Conservation (phyloP, 2,113 vertebrate species). For the Gallinago jamesoni region DNA sequence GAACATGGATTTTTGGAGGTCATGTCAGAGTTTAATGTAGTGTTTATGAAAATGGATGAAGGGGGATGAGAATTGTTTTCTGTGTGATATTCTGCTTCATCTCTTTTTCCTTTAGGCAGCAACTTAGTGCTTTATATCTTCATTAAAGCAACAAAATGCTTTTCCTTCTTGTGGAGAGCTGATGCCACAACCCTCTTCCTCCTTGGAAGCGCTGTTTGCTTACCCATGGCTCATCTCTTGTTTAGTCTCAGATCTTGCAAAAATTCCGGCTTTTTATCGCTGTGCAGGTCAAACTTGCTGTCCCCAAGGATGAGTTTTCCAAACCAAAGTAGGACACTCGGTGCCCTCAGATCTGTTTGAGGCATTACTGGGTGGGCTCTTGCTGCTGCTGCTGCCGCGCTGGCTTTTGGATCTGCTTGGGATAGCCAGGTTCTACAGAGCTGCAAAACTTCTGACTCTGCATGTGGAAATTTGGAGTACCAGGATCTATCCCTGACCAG, state of each 20-base stretch:
- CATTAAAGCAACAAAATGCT: conserved; percentile 14
- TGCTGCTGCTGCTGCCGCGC: neutral
- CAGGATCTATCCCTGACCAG: neutral
- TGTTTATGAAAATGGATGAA: conserved; percentile 47
- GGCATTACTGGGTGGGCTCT: neutral
- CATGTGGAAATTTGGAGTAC: neutral
- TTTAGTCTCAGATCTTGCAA: neutral
- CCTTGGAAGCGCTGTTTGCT: neutral
- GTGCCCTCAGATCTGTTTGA: neutral
- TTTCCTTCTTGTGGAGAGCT: neutral
- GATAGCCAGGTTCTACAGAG: neutral
- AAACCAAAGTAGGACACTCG: neutral
- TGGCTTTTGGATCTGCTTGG: neutral
- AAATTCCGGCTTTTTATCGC: neutral
- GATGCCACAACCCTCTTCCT: neutral
- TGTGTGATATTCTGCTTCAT: neutral
- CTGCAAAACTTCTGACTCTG: neutral
- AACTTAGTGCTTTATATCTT: conserved; percentile 30
- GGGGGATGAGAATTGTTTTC: conserved; percentile 7
- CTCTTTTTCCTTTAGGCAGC: conserved; percentile 12
- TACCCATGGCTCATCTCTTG: neutral
- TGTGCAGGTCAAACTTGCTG: neutral
- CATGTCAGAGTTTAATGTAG: conserved; percentile 23
- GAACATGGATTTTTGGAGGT: conserved; percentile 57
- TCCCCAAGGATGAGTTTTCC: neutral